Evolutionary conservation across 92 coral and sea anemone genomes (phyloP), one percentile per base, ranked within the genome.

Genomic region (Phenganax subtilis): DNA sequence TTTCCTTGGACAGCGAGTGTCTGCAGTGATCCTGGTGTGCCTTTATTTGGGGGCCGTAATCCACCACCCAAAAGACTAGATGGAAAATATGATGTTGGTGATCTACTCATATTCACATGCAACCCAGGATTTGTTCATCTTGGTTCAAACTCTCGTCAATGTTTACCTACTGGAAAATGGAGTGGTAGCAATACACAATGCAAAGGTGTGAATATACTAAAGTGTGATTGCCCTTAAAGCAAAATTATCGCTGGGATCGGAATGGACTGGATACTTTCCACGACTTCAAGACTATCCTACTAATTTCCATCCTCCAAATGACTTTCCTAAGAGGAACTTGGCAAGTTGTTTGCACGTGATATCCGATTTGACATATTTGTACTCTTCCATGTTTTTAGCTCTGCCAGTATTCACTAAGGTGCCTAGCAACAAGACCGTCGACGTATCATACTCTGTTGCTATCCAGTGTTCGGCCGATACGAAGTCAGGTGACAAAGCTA

Each of bases 11-110:
- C 58, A 86, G 89, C 83, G 1, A 63, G 74, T 52, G 63, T 63
- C 77, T 94, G 98, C 60, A 85, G 87, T 20, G 98, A 94, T 75
- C 98, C 98, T 28, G 91, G 98, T 58, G 64, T 82, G 73, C 98
- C 98, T 0, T 12, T 2, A 10, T 51, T 82, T 58, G 98, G 98
- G 0, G 81, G 84, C 61, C 89, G 98, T 57, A 76, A 87, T 85
- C 98, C 98, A 55, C 25, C 75, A 11, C 98, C 98, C 20, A 68
- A 14, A 29, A 85, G 58, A 71, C 71, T 80, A 51, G 86, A 80
- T 11, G 87, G 90, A 15, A 74, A 82, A 70, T 94, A 90, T 72
- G 80, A 88, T 28, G 55, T 84, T 28, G 97, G 92, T 8, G 85
- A 76, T 60, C 75, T 59, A 83, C 66, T 94, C 27, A 79, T 88